Conservation (phyloP, 2,797 vertebrate species). For the Apodemus agrarius region DNA sequence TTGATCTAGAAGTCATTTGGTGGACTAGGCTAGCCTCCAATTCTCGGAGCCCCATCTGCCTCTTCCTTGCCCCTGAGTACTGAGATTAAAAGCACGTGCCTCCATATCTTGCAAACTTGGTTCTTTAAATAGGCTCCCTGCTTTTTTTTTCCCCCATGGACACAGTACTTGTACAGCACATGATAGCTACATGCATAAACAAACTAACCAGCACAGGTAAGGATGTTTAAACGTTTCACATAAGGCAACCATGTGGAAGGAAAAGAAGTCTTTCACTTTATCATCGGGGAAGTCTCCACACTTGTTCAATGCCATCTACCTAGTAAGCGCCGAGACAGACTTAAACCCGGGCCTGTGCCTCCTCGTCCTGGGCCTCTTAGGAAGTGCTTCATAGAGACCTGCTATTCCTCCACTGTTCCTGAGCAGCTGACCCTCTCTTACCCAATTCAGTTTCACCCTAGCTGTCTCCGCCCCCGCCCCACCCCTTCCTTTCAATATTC, state of each 20-base stretch:
- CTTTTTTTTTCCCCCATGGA: not conserved
- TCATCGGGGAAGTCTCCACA: not conserved
- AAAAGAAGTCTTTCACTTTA: not conserved
- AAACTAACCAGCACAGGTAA: not conserved
- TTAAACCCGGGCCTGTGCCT: not conserved
- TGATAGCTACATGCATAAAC: not conserved
- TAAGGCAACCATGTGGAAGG: not conserved
- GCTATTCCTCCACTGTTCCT: not conserved
- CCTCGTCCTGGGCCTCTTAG: not conserved
- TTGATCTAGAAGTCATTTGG: not conserved
- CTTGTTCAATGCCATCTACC: not conserved
- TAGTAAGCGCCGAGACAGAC: not conserved
- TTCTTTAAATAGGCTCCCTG: not conserved
- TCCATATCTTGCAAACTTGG: not conserved
- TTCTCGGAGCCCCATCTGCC: not conserved
- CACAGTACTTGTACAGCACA: not conserved
- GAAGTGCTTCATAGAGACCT: not conserved
- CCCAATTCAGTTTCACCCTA: accelerated
- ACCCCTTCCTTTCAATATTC: not conserved
- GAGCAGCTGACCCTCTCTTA: not conserved
- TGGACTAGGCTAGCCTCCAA: not conserved
- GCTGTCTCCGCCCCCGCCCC: not conserved
- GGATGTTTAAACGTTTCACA: not conserved
- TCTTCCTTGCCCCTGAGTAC: not conserved
- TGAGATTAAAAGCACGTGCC: not conserved